A percentile compares a stretch with the other conserved stretches of the same genome.
Evolutionary conservation across 2,113 vertebrate genomes (phyloP).

Genomic region (Dermatemys mawii): DNA sequence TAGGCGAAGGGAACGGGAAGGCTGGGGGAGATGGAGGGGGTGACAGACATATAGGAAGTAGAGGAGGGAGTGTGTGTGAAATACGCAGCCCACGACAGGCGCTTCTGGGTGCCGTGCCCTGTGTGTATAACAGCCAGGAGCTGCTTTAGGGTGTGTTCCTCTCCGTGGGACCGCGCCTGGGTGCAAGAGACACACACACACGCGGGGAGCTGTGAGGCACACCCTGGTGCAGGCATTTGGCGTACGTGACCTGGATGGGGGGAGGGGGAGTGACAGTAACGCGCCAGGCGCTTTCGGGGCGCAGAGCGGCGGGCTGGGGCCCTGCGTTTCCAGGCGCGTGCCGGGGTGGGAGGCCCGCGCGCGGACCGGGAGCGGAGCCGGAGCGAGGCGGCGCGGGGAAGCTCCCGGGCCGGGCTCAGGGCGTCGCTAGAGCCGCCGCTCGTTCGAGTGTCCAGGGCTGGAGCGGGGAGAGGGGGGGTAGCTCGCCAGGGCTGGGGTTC

Average conservation of each 20-base stretch:
- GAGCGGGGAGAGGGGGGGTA: too few relatives aligned
- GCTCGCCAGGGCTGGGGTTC: background rate
- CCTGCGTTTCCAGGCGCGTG: background rate
- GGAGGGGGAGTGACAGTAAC: background rate
- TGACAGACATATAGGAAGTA: background rate
- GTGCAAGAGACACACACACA: accelerated
- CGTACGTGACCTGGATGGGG: accelerated
- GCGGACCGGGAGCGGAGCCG: too few relatives aligned
- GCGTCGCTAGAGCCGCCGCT: background rate
- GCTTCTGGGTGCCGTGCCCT: background rate
- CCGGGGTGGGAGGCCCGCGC: too few relatives aligned
- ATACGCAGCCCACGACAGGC: background rate
- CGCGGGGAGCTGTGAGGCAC: background rate
- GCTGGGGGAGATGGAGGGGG: background rate
- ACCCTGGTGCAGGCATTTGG: background rate
- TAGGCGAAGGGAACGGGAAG: background rate
- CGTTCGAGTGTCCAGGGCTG: background rate
- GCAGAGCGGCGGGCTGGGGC: background rate
- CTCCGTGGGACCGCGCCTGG: background rate
- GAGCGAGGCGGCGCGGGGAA: background rate
- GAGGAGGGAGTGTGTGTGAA: accelerated
- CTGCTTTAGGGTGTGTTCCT: background rate
- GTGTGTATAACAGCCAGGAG: too few relatives aligned
- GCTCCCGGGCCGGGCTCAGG: too few relatives aligned
- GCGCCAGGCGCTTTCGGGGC: too few relatives aligned